These are phyloP conservation scores for Mamestra configurata DNA, from an alignment of 1,140 invertebrate genomes.

Conservation along the genomic window DNA sequence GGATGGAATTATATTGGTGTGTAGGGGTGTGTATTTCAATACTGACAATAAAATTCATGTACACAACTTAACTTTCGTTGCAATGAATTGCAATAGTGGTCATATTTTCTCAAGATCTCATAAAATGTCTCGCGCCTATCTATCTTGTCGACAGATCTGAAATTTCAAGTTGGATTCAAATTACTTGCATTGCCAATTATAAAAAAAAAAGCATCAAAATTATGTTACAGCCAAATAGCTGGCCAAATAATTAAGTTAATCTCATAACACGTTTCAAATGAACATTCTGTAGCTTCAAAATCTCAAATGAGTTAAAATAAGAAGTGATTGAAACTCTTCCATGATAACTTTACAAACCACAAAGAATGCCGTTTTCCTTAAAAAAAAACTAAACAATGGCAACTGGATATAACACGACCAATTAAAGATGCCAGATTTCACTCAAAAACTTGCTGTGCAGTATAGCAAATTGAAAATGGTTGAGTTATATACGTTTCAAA, in stretches of 20 bases:
- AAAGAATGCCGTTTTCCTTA: slow-evolving; percentile 60
- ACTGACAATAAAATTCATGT: too few species aligned
- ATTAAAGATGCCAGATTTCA: slow-evolving; percentile 57
- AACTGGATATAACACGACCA: slow-evolving; percentile 80
- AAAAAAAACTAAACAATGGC: slow-evolving; percentile 79
- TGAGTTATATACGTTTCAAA: slow-evolving; percentile 83
- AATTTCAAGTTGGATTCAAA: neutral
- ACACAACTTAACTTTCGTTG: too few species aligned
- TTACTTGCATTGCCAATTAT: neutral
- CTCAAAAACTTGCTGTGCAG: neutral
- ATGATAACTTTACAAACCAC: slow-evolving; percentile 44
- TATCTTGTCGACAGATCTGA: neutral
- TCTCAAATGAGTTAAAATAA: neutral
- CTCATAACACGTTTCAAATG: slow-evolving; percentile 3
- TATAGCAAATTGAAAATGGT: slow-evolving; percentile 64
- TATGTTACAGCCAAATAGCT: neutral
- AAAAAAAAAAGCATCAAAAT: neutral
- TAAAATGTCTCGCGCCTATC: too few species aligned
- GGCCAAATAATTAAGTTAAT: neutral
- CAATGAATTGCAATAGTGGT: too few species aligned
- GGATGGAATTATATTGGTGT: too few species aligned
- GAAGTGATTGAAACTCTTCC: neutral
- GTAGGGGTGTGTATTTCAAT: too few species aligned
- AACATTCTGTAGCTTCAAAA: neutral
- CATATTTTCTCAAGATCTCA: too few species aligned